A percentile compares a stretch with the other conserved stretches of the same genome.
Conservation (phyloP, 2,113 vertebrate species). For the Grus americana region DNA sequence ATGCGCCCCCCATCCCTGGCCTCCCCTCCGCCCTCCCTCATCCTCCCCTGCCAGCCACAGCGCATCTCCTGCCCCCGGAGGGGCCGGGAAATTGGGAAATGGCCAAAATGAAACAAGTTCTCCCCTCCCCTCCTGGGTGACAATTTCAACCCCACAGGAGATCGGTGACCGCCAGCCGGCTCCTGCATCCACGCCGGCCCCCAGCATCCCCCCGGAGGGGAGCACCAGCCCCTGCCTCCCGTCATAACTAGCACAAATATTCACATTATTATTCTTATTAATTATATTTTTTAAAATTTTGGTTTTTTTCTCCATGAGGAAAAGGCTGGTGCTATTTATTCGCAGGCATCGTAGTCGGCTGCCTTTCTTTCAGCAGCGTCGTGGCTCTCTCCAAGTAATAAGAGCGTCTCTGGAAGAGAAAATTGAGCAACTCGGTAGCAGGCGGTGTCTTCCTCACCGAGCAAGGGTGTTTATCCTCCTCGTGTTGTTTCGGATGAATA, state of each 20-base stretch:
- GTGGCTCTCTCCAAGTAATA: not conserved
- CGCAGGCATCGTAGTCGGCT: accelerated
- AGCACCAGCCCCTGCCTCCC: not conserved
- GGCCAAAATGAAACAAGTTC: conserved; percentile 39
- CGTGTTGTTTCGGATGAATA: conserved; percentile 15
- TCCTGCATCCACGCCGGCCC: not conserved
- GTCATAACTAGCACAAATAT: not conserved
- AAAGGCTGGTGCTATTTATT: not conserved
- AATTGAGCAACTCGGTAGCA: not conserved
- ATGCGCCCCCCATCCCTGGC: accelerated
- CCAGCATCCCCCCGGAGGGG: not conserved
- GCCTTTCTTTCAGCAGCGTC: not conserved
- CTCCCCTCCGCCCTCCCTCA: no score
- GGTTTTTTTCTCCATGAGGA: not conserved
- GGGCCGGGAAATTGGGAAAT: not conserved
- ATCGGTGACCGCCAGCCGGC: not conserved
- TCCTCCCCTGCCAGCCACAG: not conserved
- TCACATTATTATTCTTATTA: accelerated
- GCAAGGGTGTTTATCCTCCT: conserved; percentile 20
- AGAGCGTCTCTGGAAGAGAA: not conserved
- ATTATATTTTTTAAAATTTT: not conserved
- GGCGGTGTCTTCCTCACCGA: not conserved
- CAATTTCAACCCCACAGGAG: conserved; percentile 21
- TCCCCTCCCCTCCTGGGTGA: conserved; percentile 2
- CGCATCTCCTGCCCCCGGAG: not conserved